A percentile compares a stretch with the other conserved stretches of the same genome.
Conservation (phyloP, 37 sponge, comb jelly and placozoan genomes). For the Spongilla lacustris region DNA sequence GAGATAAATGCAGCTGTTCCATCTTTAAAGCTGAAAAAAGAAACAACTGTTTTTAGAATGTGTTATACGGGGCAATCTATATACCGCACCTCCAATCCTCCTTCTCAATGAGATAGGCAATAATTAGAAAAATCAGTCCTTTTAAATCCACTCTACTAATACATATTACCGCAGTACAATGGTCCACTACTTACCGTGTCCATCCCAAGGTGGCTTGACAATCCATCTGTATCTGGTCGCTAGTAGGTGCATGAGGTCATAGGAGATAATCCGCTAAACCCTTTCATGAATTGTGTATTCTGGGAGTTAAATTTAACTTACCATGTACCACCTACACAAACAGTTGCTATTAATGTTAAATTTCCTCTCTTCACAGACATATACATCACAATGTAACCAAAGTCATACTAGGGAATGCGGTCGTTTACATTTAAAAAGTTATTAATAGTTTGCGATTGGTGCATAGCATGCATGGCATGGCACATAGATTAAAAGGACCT, state of each 20-base stretch:
- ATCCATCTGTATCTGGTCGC: constrained; percentile 63
- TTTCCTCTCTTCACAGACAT: neutral
- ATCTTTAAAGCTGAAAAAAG: constrained; percentile 52
- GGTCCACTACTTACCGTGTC: constrained; percentile 49
- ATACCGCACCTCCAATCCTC: constrained; percentile 80
- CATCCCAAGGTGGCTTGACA: constrained; percentile 77
- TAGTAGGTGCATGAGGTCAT: constrained; percentile 45
- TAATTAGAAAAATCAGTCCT: constrained; percentile 94
- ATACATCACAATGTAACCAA: too few relatives aligned
- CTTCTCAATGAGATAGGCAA: constrained; percentile 78
- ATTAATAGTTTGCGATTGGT: too few relatives aligned
- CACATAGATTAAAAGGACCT: too few relatives aligned
- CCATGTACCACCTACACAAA: too few relatives aligned
- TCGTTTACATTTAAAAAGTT: too few relatives aligned
- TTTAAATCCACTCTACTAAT: constrained; percentile 99
- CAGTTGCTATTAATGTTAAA: neutral
- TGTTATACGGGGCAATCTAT: too few relatives aligned
- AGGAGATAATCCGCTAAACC: constrained; percentile 21
- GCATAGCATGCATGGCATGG: too few relatives aligned
- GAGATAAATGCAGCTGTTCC: constrained; percentile 57
- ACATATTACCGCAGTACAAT: too few relatives aligned
- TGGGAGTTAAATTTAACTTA: neutral
- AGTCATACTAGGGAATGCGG: too few relatives aligned
- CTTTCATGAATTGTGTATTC: constrained; percentile 63
- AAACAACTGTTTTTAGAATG: neutral